Base-by-base conservation (phyloP, 2,888 invertebrate genomes). In the Agriopis aurantiaria region DNA sequence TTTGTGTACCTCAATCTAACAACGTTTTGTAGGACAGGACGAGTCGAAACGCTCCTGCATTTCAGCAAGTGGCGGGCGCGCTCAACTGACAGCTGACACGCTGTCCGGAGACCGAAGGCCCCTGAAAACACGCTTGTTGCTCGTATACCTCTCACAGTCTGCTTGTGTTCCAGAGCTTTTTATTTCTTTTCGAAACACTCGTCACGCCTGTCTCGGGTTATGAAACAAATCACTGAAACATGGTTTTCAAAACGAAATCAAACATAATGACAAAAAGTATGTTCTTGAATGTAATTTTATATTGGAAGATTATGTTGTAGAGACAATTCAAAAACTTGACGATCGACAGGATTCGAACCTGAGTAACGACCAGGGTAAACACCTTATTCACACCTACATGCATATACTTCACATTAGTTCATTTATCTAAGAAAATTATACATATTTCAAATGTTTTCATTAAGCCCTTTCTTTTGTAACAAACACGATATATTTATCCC, bases 151-250 rank as follows among this genome's bases (percentile, higher is more conserved):
- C 61, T 60, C 53, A 48, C 58, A 72, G 62, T 73, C 71, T 75
- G 58, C 75, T 71, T 61, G 45, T 43, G 68, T 71, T 71, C 55
- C 33, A 55, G 3, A 48, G 57, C 33, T 66, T 77, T 74, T 75
- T 75, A 68, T 74, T 74, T 74, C 72, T 73, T 79, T 57, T 61
- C 14, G 40, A 43, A 48, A 63, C 52, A 61, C 49, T 67, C 71
- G 68, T 73, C 68, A 33, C 58, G 65, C 63, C 65, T 77, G 66
- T 68, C 65, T 43, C 33, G 53, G 59, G 65, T 75, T 74, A 68
- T 65, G 69, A 68, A 67, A 71, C 66, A 60, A 10, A 23, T n/a
- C 55, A 57, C 60, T 61, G 14, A 68, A 46, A 68, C 65, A 71
- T 43, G 60, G 55, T 68, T 49, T 14, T 51, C 11, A 52, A 52